Percentiles rank a stretch among this genome's conserved stretches.
Evolutionary conservation across 2,888 invertebrate species (phyloP).

Genomic region (Phania funesta): DNA sequence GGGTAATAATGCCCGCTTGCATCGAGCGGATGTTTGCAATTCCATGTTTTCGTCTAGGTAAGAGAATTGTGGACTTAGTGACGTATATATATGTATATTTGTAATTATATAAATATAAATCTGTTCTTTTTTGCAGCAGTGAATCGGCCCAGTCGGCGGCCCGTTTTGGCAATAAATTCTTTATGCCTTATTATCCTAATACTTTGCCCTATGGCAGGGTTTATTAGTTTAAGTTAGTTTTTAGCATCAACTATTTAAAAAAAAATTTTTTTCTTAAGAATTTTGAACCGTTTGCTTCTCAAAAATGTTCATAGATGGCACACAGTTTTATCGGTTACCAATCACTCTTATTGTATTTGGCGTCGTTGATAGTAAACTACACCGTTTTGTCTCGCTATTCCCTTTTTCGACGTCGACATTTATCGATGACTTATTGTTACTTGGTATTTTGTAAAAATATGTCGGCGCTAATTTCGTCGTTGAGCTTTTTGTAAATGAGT

Average conservation of each 20-base stretch:
- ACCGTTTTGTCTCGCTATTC: too few relatives aligned
- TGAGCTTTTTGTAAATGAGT: too few relatives aligned
- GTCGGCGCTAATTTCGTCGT: too few relatives aligned
- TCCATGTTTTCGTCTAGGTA: conserved; percentile 79
- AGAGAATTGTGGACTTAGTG: not conserved
- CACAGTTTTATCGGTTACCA: too few relatives aligned
- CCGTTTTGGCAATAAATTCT: conserved; percentile 77
- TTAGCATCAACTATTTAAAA: not conserved
- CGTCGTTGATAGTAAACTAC: too few relatives aligned
- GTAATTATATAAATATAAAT: not conserved
- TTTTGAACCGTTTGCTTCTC: too few relatives aligned
- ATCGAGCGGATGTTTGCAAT: conserved; percentile 75
- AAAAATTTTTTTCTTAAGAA: not conserved
- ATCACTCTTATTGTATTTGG: too few relatives aligned
- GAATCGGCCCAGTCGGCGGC: conserved; percentile 79
- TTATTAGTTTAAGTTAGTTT: conserved; percentile 71
- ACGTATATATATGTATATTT: not conserved
- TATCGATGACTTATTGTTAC: too few relatives aligned
- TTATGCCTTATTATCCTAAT: conserved; percentile 79
- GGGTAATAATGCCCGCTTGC: conserved; percentile 72
- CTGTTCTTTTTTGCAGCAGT: conserved; percentile 72
- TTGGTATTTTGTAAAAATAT: too few relatives aligned
- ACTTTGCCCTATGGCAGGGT: conserved; percentile 79
- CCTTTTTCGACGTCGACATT: too few relatives aligned
- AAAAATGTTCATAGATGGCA: too few relatives aligned